A percentile compares a stretch with the other conserved stretches of the same genome.
phyloP scores from a whole-genome alignment of 2,888 invertebrate species.

The Stenchaetothrips biformis region DNA sequence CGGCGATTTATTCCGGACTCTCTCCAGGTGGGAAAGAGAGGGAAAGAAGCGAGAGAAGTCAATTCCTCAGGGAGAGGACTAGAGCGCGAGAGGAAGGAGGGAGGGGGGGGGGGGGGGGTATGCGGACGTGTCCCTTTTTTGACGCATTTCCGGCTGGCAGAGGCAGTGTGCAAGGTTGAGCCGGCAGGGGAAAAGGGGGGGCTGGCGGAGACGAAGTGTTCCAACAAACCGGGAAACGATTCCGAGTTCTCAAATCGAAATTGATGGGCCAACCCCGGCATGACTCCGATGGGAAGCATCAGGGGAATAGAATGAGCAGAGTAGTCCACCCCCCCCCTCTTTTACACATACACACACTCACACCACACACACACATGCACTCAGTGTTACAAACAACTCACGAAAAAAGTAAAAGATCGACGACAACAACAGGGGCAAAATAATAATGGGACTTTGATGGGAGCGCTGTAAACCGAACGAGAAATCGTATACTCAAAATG shows the following conservation, averaged over 20 bases:
- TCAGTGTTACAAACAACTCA: too few relatives aligned
- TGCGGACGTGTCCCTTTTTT: neutral
- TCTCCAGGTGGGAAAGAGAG: neutral
- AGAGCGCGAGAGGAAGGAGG: neutral
- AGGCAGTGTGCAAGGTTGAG: too few relatives aligned
- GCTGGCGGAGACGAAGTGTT: neutral
- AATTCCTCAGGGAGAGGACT: neutral
- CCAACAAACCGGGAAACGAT: slow-evolving; percentile 3
- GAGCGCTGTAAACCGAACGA: too few relatives aligned
- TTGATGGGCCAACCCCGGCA: too few relatives aligned
- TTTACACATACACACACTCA: neutral
- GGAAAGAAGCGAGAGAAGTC: neutral
- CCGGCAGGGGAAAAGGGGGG: neutral
- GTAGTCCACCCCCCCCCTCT: too few relatives aligned
- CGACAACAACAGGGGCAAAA: too few relatives aligned
- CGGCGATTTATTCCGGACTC: neutral
- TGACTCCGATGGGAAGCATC: too few relatives aligned
- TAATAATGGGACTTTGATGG: too few relatives aligned
- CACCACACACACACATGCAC: neutral
- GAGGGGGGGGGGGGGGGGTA: neutral
- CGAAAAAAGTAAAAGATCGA: too few relatives aligned
- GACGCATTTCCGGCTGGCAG: too few relatives aligned
- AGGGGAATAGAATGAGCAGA: too few relatives aligned
- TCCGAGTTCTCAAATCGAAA: slow-evolving; percentile 8
- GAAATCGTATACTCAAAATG: too few relatives aligned